These are phyloP conservation scores for Trichopoda pennipes DNA, from an alignment of 2,888 invertebrate genomes.

Conservation along the genomic window DNA sequence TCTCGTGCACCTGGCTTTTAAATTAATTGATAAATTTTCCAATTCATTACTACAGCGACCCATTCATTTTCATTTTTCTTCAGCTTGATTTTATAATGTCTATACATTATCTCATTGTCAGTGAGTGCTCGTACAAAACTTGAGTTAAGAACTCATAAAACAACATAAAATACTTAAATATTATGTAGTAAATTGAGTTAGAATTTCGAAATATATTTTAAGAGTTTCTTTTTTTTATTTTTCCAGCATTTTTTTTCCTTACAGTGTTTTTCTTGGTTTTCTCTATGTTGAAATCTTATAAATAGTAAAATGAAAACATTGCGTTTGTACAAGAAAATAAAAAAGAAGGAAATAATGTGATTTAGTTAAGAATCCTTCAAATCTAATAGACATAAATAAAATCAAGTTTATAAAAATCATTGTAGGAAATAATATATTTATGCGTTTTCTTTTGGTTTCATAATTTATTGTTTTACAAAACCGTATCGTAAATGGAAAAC, in stretches of 20 bases:
- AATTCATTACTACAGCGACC: background rate
- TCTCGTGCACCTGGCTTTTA: too few species aligned
- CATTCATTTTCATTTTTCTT: background rate
- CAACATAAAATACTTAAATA: conserved; percentile 36
- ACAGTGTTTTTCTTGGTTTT: background rate
- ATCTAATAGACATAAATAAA: conserved; percentile 29
- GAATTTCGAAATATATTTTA: conserved; percentile 52
- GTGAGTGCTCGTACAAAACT: background rate
- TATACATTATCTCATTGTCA: background rate
- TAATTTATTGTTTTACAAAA: too few species aligned
- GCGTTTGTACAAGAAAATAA: background rate
- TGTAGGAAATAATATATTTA: conserved; percentile 7
- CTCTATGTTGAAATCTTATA: conserved; percentile 1
- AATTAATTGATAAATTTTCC: too few species aligned
- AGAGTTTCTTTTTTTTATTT: background rate
- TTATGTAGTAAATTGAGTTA: conserved; percentile 50
- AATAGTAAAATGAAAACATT: conserved; percentile 30
- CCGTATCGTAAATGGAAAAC: too few species aligned
- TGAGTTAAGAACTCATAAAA: background rate
- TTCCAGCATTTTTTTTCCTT: conserved; percentile 30
- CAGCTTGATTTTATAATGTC: background rate
- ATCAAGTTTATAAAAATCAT: background rate
- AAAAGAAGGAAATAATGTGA: conserved; percentile 17
- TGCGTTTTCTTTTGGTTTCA: too few species aligned
- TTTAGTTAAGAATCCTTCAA: conserved; percentile 28